Percentiles rank a stretch among this genome's conserved stretches.
Evolutionary conservation across 2,113 vertebrate species (phyloP).

Genomic region (Myrmecobius fasciatus): DNA sequence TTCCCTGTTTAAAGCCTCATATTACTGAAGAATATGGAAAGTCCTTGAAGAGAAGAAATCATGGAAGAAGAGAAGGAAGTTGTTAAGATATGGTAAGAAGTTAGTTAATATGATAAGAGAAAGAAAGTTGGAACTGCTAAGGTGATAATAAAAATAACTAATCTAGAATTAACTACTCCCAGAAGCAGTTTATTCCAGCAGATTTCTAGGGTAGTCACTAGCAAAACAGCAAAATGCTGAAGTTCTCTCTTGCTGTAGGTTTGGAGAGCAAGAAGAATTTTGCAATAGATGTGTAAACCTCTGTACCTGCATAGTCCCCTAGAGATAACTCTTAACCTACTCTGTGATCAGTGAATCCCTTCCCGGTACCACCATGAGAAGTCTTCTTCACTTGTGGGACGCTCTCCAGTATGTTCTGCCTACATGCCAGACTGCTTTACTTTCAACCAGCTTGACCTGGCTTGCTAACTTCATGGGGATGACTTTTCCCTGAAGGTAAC

Average conservation of each 20-base stretch:
- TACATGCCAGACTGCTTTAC: neutral
- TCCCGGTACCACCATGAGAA: neutral
- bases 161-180: neutral
- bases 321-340: neutral
- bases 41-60: neutral
- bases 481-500: neutral
- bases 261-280: neutral
- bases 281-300: neutral
- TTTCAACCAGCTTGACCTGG: neutral
- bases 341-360: neutral
- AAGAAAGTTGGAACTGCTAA: neutral
- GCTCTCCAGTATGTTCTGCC: neutral
- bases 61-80: neutral
- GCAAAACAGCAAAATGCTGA: neutral
- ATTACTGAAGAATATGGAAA: neutral
- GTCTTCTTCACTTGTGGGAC: neutral
- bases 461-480: neutral
- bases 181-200: neutral
- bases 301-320: neutral
- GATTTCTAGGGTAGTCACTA: neutral
- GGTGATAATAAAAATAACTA: neutral
- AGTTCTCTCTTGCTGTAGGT: neutral
- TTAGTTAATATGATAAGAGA: neutral
- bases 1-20: neutral
- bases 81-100: neutral